These are phyloP conservation scores for Tonatia bakeri DNA, from an alignment of 2,113 vertebrate species.

Conservation along the genomic window DNA sequence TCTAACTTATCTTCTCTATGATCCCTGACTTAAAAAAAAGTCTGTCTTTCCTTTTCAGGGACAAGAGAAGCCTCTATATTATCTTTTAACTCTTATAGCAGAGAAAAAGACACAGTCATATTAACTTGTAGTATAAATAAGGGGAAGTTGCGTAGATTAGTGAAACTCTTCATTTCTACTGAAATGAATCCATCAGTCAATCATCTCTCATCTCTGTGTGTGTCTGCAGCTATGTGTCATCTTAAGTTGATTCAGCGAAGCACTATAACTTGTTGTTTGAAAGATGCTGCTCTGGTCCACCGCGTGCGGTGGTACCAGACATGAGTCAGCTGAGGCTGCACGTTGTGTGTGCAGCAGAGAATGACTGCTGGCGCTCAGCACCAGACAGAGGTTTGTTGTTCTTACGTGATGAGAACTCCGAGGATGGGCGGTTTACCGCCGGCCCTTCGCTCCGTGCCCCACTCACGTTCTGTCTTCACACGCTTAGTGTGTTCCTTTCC, in stretches of 20 bases:
- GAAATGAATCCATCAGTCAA: neutral
- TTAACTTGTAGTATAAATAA: neutral
- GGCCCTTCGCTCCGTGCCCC: rapidly evolving
- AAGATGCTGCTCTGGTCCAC: neutral
- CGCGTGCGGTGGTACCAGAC: neutral
- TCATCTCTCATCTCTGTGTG: neutral
- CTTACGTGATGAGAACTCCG: neutral
- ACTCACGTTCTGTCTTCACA: neutral
- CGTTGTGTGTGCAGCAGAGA: neutral
- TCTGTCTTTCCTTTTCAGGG: neutral
- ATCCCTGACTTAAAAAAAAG: neutral
- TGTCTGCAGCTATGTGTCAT: neutral
- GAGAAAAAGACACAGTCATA: neutral
- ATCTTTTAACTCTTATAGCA: neutral
- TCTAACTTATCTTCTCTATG: neutral
- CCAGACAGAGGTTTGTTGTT: neutral
- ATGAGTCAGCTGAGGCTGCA: neutral
- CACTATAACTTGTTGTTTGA: neutral
- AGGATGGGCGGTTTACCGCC: neutral
- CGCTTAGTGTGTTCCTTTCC: neutral
- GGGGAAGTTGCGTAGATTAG: neutral
- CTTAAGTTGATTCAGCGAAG: neutral
- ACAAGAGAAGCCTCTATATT: neutral
- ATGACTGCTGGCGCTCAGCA: neutral
- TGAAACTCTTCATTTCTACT: neutral